Evolutionary conservation across 2,113 vertebrate species (phyloP).

Genomic region (Coptodon rendalli): DNA sequence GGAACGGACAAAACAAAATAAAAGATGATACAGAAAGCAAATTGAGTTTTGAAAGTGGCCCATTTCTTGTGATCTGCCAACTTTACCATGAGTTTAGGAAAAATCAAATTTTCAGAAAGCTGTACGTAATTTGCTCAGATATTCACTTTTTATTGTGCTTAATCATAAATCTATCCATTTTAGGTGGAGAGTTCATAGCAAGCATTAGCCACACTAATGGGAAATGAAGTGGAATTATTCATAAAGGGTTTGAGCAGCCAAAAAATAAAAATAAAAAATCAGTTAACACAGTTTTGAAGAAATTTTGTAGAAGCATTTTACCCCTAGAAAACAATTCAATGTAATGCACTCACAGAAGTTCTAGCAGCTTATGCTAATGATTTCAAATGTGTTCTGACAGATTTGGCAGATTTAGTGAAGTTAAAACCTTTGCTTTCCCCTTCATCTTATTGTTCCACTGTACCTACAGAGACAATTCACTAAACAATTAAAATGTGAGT

Average conservation of each 20-base stretch:
- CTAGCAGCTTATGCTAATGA: not conserved
- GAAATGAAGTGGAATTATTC: not conserved
- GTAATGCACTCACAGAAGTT: not conserved
- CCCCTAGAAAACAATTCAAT: not conserved
- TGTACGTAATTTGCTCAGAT: not conserved
- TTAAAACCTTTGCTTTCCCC: not conserved
- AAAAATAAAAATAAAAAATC: not conserved
- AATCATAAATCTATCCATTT: not conserved
- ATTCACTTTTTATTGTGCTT: not conserved
- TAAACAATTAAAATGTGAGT: conserved; percentile 40
- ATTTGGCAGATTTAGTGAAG: not conserved
- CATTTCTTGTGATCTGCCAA: not conserved
- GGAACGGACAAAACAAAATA: accelerated
- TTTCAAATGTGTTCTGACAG: not conserved
- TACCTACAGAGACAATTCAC: conserved; percentile 2
- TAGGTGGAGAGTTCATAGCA: not conserved
- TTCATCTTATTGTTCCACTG: conserved; percentile 12
- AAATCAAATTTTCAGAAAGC: not conserved
- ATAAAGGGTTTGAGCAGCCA: not conserved
- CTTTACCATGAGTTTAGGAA: not conserved
- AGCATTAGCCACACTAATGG: not conserved
- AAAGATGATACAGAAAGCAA: not conserved
- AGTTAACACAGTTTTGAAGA: not conserved
- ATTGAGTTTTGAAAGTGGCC: not conserved
- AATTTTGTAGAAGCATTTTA: not conserved